Conservation (phyloP, 2,888 invertebrate species). For the Lasiommata megera region DNA sequence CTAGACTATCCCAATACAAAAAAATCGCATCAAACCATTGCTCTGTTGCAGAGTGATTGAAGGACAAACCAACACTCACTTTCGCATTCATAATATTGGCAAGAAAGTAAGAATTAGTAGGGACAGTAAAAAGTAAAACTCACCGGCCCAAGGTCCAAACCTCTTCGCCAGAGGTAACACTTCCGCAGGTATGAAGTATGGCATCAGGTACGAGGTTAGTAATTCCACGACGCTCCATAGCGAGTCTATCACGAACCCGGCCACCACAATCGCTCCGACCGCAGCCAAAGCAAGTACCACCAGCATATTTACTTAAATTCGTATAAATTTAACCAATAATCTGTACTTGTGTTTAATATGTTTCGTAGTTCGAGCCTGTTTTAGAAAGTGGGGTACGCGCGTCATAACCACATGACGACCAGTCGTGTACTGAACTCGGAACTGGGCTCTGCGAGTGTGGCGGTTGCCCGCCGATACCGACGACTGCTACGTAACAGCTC, state of each 20-base stretch:
- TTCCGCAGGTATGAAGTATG: slow-evolving; percentile 84
- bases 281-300: slow-evolving; percentile 49
- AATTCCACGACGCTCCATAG: slow-evolving; percentile 83
- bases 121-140: slow-evolving; percentile 45
- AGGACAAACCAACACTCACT: too few relatives aligned
- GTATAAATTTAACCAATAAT: not conserved
- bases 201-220: slow-evolving; percentile 82
- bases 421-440: slow-evolving; percentile 40
- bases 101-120: too few relatives aligned
- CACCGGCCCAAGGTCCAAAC: slow-evolving; percentile 94
- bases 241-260: slow-evolving; percentile 78
- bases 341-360: not conserved
- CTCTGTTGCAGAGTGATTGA: too few relatives aligned
- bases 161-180: slow-evolving; percentile 82
- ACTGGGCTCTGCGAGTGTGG: not conserved
- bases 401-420: slow-evolving; percentile 40
- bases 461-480: slow-evolving; percentile 28
- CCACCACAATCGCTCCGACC: slow-evolving; percentile 76
- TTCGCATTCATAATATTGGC: too few relatives aligned
- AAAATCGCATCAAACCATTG: too few relatives aligned
- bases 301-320: slow-evolving; percentile 3
- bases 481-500: not conserved
- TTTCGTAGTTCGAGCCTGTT: slow-evolving; percentile 18
- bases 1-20: too few relatives aligned
- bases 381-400: slow-evolving; percentile 29